Evolutionary conservation across 2,888 invertebrate species (phyloP).

Genomic region (Epinotia demarniana): DNA sequence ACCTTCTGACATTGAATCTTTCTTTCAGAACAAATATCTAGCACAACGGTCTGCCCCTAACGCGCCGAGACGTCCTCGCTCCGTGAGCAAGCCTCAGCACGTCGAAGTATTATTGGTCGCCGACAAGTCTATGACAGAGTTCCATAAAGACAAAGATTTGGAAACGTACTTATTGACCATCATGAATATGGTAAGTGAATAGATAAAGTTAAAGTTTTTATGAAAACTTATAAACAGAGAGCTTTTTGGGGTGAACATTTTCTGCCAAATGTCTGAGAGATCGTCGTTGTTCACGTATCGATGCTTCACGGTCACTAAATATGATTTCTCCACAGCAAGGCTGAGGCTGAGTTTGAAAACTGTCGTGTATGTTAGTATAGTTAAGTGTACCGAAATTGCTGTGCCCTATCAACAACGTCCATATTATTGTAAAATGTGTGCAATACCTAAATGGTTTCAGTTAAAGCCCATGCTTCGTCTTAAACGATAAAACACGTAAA

Average conservation of each 20-base stretch:
- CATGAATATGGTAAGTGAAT: slow-evolving; percentile 93
- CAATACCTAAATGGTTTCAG: too few relatives aligned
- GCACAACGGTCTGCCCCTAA: slow-evolving; percentile 13
- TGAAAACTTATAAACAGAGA: not conserved
- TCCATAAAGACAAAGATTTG: slow-evolving; percentile 92
- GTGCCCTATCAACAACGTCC: too few relatives aligned
- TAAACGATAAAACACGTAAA: too few relatives aligned
- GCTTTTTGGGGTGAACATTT: not conserved
- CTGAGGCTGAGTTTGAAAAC: too few relatives aligned
- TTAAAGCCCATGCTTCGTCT: too few relatives aligned
- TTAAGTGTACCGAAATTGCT: too few relatives aligned
- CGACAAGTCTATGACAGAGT: slow-evolving; percentile 94
- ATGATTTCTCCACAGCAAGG: too few relatives aligned
- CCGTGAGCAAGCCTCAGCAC: slow-evolving; percentile 90
- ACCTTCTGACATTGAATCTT: not conserved
- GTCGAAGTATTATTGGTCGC: slow-evolving; percentile 95
- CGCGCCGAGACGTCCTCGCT: slow-evolving; percentile 74
- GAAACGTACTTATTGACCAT: slow-evolving; percentile 95
- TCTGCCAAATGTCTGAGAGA: not conserved
- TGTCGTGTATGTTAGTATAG: too few relatives aligned
- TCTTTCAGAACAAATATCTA: slow-evolving; percentile 61
- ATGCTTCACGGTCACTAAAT: too few relatives aligned
- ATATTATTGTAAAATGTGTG: too few relatives aligned
- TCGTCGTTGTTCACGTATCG: too few relatives aligned
- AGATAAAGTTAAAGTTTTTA: not conserved